Evolutionary conservation across 2,888 invertebrate genomes (phyloP), one percentile per base, ranked within the genome.

Genomic region (Sarcophaga variegata): DNA sequence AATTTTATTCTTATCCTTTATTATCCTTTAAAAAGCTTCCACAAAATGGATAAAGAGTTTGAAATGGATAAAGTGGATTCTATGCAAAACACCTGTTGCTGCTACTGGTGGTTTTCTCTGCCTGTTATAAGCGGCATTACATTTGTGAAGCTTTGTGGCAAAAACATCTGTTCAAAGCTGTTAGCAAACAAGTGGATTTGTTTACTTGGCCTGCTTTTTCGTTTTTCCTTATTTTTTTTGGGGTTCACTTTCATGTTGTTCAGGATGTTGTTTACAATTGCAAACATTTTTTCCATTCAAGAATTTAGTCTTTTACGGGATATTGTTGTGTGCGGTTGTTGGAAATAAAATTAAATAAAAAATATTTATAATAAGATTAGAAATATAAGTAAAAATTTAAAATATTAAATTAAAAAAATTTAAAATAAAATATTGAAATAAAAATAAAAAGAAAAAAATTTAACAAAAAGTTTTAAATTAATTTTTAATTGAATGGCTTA

Each of bases 251-350:
- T 70, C 37, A 11, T 70, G 63, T 63, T 27, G 12, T 71, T 37
- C 37, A 59, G 69, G 69, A 78, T 80, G 78, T 74, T 67, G 75
- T 74, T 66, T 27, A 11, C 63, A 84, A 76, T 81, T 71, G 12
- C 63, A 66, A 79, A 6, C 63, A 14, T 47, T 20, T 47, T 72
- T 71, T 69, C 25, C 62, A 71, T 78, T 63, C 47, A 67, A 71
- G 79, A 81, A 82, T 71, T 76, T 72, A 87, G 87, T 87, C 79
- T 79, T 75, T 82, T 76, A 76, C 87, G 87, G 69, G 71, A 79
- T 79, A 54, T 71, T 71, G 45, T 76, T 72, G 74, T 60, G 84
- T 67, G 76, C 47, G 79, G 87, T 84, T 71, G 81, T 0, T 25
- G 20, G 6, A 45, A 63, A 70, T 8, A 59, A 17, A 4, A 1